Evolutionary conservation across 1,140 invertebrate species (phyloP).

Genomic region (Diorhabda carinulata): DNA sequence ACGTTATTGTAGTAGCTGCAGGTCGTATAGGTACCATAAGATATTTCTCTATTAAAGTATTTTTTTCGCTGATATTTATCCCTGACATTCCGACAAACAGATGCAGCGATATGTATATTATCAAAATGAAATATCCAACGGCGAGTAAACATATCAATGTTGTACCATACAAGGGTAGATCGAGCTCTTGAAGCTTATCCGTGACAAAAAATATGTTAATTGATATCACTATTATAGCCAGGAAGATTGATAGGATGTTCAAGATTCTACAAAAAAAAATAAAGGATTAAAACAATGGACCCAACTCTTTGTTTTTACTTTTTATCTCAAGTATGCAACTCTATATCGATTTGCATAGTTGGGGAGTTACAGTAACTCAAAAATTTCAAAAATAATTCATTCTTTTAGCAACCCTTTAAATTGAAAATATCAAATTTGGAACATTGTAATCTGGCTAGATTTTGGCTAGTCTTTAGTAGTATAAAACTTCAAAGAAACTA

Average conservation of each 20-base stretch:
- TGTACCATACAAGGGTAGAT: conserved; percentile 53
- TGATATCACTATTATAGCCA: conserved; percentile 66
- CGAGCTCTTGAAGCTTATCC: conserved; percentile 52
- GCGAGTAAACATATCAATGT: conserved; percentile 56
- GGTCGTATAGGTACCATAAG: conserved; percentile 16
- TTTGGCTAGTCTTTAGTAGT: too few species aligned
- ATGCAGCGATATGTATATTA: conserved; percentile 65
- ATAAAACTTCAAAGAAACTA: too few species aligned
- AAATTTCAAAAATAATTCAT: neutral
- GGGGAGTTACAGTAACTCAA: neutral
- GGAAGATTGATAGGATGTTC: conserved; percentile 59
- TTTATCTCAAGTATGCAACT: neutral
- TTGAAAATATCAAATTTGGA: neutral
- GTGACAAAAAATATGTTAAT: conserved; percentile 82
- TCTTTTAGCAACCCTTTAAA: neutral
- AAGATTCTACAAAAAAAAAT: conserved; percentile 54
- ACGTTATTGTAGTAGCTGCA: too few species aligned
- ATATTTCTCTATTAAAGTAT: conserved; percentile 29
- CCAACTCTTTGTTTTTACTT: neutral
- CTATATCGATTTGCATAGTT: neutral
- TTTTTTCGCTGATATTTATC: conserved; percentile 38
- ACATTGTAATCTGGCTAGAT: neutral
- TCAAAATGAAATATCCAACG: conserved; percentile 63
- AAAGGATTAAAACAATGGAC: neutral
- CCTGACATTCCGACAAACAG: conserved; percentile 62